Conservation (phyloP, 2,888 invertebrate genomes). For the Fabriciana adippe region DNA sequence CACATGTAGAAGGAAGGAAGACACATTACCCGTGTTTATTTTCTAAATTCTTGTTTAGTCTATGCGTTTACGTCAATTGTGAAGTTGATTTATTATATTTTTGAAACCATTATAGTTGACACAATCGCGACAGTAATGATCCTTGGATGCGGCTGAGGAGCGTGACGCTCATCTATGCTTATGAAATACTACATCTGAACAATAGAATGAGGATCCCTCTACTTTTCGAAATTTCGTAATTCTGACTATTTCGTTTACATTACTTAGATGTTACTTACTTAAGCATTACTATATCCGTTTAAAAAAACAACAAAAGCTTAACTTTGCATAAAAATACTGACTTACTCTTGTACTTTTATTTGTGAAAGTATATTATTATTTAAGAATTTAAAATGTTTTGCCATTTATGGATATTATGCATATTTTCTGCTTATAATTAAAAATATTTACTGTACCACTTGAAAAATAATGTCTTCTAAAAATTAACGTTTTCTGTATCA, state of each 20-base stretch:
- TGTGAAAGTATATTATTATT: neutral
- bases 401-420: too few species aligned
- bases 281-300: neutral
- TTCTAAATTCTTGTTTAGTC: too few species aligned
- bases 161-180: slow-evolving; percentile 59
- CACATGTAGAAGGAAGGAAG: too few species aligned
- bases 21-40: too few species aligned
- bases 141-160: slow-evolving; percentile 56
- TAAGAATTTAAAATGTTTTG: too few species aligned
- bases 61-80: too few species aligned
- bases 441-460: too few species aligned
- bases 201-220: slow-evolving; percentile 63
- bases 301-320: neutral
- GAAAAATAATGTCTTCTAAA: too few species aligned
- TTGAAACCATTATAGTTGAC: neutral
- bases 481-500: neutral
- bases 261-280: neutral
- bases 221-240: slow-evolving; percentile 61
- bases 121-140: slow-evolving; percentile 38
- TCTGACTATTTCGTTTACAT: slow-evolving; percentile 37
- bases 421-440: too few species aligned
- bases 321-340: neutral
- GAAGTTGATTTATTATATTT: neutral
- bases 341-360: slow-evolving; percentile 2
- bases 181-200: slow-evolving; percentile 64